Base-by-base conservation (phyloP, 2,113 vertebrate genomes). In the Nanorana parkeri region DNA sequence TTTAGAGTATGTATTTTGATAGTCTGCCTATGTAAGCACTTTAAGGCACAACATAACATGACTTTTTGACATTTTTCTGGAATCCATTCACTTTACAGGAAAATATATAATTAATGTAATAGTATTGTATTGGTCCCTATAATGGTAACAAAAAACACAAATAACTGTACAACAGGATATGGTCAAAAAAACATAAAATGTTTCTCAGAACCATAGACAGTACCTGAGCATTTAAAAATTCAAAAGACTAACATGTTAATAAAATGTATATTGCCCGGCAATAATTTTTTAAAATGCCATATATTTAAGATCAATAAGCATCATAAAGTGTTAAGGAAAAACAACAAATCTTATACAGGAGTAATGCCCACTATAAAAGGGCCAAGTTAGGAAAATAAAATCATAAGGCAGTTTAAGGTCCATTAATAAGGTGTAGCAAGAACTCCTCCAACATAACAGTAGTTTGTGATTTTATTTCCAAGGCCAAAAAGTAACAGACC, bases 31-130 rank as follows among this genome's bases (percentile, higher is more conserved):
- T 47, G 8, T 10, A 47, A 47, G 2, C 8, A 3, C 1, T 47
- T 11, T 75, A 75, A 75, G 72, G 72, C 72, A 75, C 72, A 75
- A 75, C 60, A n/a, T 61, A 75, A 75, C 55, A 41, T 75, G 36
- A 60, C 29, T 73, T 17, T 23, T 26, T 47, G 16, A 17, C 47
- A 71, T 54, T 69, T 26, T 55, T 36, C 32, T 47, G 41, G 41
- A 8, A 52, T 56, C 61, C 60, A 63, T 63, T 24, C 60, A 60
- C 17, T n/a, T 20, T n/a, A 58, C 52, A 73, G 5, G 13, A 47
- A 58, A 32, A 75, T 20, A 23, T 32, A 56, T 2, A 36, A 55
- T 20, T 32, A 54, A 74, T 74, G 20, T 36, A n/a, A 13, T 36
- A 23, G 32, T 60, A 28, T 19, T 41, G 23, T n/a, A 20, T 75